A percentile compares a stretch with the other conserved stretches of the same genome.
phyloP scores from a whole-genome alignment of 2,888 invertebrate species.

The Drosophila atripex region DNA sequence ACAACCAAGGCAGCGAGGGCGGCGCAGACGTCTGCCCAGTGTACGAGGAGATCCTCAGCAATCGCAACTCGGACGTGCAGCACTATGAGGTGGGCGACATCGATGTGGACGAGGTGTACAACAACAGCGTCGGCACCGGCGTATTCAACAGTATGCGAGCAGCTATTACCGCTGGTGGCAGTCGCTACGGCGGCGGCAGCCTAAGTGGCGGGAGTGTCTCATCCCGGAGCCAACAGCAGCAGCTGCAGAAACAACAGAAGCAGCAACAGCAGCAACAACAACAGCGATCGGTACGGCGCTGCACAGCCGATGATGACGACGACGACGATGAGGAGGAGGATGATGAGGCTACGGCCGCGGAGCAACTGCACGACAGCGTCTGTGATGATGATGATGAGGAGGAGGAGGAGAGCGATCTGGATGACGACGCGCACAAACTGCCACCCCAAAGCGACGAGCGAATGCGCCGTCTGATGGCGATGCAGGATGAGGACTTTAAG shows the following conservation, averaged over 20 bases:
- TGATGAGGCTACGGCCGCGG: conserved; percentile 67
- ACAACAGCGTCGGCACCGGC: conserved; percentile 68
- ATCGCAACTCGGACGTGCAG: conserved; percentile 81
- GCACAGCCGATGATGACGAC: conserved; percentile 64
- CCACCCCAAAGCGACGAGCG: conserved; percentile 81
- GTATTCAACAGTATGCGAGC: conserved; percentile 72
- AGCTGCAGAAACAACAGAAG: conserved; percentile 41
- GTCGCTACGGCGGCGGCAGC: conserved; percentile 62
- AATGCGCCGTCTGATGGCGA: conserved; percentile 81
- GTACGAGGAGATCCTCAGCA: conserved; percentile 83
- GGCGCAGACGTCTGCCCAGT: conserved; percentile 80
- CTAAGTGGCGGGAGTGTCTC: conserved; percentile 72
- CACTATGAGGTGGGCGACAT: conserved; percentile 80
- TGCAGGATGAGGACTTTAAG: conserved; percentile 81
- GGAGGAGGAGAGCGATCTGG: conserved; percentile 73
- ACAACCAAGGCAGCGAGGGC: conserved; percentile 74
- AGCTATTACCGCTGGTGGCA: conserved; percentile 62
- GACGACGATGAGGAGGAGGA: conserved; percentile 73
- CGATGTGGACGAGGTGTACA: conserved; percentile 75
- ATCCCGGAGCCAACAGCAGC: conserved; percentile 65
- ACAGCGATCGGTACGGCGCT: conserved; percentile 51
- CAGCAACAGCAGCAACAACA: conserved; percentile 45
- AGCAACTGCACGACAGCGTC: conserved; percentile 69
- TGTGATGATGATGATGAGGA: conserved; percentile 81
- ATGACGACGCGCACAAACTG: conserved; percentile 70